Evolutionary conservation across 2,797 vertebrate genomes (phyloP).

Genomic region (Scomberomorus guttatus): DNA sequence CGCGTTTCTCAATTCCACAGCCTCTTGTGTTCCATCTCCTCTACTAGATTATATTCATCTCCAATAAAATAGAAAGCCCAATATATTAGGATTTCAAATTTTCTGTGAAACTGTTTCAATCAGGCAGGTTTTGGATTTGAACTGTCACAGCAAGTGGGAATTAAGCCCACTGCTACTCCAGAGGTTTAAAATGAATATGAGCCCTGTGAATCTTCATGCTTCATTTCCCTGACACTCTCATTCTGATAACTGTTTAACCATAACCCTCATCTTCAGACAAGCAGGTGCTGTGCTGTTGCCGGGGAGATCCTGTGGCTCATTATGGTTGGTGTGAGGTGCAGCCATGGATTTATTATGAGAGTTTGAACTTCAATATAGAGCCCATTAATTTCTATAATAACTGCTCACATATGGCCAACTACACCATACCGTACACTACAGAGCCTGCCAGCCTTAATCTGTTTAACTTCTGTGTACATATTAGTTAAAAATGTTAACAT

Average conservation of each 20-base stretch:
- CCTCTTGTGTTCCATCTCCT: conserved; percentile 7
- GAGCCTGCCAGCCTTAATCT: no score
- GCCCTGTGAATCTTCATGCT: not conserved
- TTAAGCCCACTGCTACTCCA: not conserved
- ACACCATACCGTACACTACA: not conserved
- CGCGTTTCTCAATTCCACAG: conserved; percentile 8
- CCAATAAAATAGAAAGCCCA: not conserved
- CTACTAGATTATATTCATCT: not conserved
- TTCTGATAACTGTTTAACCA: not conserved
- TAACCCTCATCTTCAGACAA: not conserved
- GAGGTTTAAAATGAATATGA: conserved; percentile 7
- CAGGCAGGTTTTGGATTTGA: not conserved
- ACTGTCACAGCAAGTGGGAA: not conserved
- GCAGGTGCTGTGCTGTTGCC: not conserved
- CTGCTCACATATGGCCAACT: no score
- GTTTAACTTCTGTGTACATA: no score
- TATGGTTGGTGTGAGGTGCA: no score
- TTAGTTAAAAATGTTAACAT: no score
- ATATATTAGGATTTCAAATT: conserved; percentile 6
- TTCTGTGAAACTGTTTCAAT: not conserved
- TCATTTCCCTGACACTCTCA: not conserved
- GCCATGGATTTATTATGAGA: not conserved
- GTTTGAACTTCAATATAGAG: not conserved
- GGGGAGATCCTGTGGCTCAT: not conserved
- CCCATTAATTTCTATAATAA: not conserved